Percentiles rank a stretch among this genome's conserved stretches.
These are phyloP conservation scores for Epistrophe grossulariae DNA, from an alignment of 2,888 invertebrate species.

Conservation along the genomic window DNA sequence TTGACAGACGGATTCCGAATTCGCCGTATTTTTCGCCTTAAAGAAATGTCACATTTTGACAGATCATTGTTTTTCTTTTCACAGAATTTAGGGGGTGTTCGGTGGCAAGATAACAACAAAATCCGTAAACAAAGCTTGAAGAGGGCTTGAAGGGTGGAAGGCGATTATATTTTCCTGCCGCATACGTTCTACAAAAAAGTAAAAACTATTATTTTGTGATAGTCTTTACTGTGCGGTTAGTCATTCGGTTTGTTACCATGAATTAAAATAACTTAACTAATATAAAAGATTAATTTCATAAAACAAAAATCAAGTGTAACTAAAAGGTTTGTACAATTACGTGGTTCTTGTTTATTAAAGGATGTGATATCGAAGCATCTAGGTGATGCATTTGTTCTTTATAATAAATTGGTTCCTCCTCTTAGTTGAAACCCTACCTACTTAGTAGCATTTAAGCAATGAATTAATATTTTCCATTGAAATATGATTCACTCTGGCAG, in stretches of 20 bases:
- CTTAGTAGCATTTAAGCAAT: not conserved
- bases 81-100: not conserved
- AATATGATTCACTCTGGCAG: conserved; percentile 5
- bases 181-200: not conserved
- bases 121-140: conserved; percentile 60
- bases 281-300: not conserved
- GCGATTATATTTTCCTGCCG: not conserved
- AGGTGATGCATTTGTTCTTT: not conserved
- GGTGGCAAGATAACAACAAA: conserved; percentile 52
- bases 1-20: conserved; percentile 63
- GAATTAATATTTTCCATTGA: not conserved
- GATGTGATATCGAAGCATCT: not conserved
- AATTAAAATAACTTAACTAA: not conserved
- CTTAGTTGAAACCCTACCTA: not conserved
- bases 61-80: not conserved
- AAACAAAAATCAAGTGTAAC: not conserved
- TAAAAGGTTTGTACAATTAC: conserved; percentile 4
- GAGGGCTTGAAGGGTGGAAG: not conserved
- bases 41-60: conserved; percentile 58
- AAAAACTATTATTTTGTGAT: conserved; percentile 36
- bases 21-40: conserved; percentile 9
- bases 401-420: not conserved
- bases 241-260: conserved; percentile 34
- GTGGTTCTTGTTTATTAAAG: not conserved
- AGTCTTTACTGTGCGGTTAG: conserved; percentile 49